phyloP scores from a whole-genome alignment of 2,888 invertebrate species.

The Drosophila kambysellisi region DNA sequence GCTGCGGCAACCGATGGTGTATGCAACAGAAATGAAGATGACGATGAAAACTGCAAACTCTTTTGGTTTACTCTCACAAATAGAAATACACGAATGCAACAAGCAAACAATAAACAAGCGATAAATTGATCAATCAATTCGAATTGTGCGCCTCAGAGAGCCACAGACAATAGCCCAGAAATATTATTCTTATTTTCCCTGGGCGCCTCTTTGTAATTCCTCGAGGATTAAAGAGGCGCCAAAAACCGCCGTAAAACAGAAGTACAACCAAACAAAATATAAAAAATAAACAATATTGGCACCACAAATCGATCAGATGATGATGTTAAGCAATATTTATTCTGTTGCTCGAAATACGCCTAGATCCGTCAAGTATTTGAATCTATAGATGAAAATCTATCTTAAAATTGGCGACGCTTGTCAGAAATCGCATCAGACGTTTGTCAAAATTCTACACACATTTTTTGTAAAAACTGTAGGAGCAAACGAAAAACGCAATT shows the following conservation, averaged over 20 bases:
- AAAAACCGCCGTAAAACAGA: slow-evolving; percentile 65
- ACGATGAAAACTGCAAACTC: slow-evolving; percentile 57
- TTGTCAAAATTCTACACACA: slow-evolving; percentile 73
- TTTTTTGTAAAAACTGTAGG: slow-evolving; percentile 74
- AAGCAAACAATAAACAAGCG: slow-evolving; percentile 68
- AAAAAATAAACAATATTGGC: slow-evolving; percentile 50
- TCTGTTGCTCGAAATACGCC: slow-evolving; percentile 29
- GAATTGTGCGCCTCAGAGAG: slow-evolving; percentile 46
- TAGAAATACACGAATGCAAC: slow-evolving; percentile 49
- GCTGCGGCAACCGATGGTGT: neutral
- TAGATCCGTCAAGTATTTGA: neutral
- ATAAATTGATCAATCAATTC: slow-evolving; percentile 65
- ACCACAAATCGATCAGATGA: slow-evolving; percentile 50
- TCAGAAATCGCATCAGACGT: slow-evolving; percentile 70
- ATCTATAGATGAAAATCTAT: neutral
- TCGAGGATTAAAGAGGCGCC: slow-evolving; percentile 73
- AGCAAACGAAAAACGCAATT: slow-evolving; percentile 85
- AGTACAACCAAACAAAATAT: slow-evolving; percentile 69
- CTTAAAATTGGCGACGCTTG: slow-evolving; percentile 19
- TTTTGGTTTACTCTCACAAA: slow-evolving; percentile 76
- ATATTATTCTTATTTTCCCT: slow-evolving; percentile 75
- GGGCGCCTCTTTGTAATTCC: slow-evolving; percentile 68
- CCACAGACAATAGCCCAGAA: slow-evolving; percentile 82
- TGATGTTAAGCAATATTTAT: slow-evolving; percentile 1
- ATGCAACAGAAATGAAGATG: slow-evolving; percentile 24